Base-by-base conservation (phyloP, 2,797 vertebrate species). In the Parotocinclus haroldoi region DNA sequence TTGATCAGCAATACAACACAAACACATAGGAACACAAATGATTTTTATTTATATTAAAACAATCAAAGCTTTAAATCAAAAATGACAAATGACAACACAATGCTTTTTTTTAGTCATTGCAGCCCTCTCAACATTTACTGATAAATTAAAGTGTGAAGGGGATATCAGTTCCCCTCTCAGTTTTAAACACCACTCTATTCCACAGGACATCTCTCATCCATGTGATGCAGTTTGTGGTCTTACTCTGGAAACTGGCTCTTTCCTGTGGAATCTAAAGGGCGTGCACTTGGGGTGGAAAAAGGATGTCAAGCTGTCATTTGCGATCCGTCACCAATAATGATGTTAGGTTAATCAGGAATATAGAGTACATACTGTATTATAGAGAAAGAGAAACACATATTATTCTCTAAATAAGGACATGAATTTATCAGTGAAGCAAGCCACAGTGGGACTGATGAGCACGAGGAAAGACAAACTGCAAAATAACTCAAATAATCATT, bases 181-280 rank as follows among this genome's bases (percentile, higher is more conserved):
- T 58, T n/a, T 57, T 19, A 18, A 45, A 45, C 61, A 52, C 64
- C 38, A 38, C 13, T 54, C 49, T 11, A n/a, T 14, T 37, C 46
- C 48, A 64, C 52, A 42, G 53, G 38, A 63, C 42, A 61, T 0
- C 37, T 54, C 55, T 63, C n/a, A 0, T 19, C 17, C 19, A 13
- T 60, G 14, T 17, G 55, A 51, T 61, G 81, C 78, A 85, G 80
- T 90, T 83, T 83, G 80, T 58, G 83, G 84, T 87, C 76, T 71
- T 78, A 85, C 80, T 81, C 82, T 89, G 90, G 88, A 94, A 94
- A 92, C 71, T 66, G 78, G 83, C 81, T 84, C 82, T 81, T 92
- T 92, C 90, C 78, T 72, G 76, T 85, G 82, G 79, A 76, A 79
- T 66, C 84, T 75, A 62, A 58, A 64, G 80, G 76, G 85, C 16